phyloP scores from a whole-genome alignment of 1,140 invertebrate species.

The Drosophila ananassae region DNA sequence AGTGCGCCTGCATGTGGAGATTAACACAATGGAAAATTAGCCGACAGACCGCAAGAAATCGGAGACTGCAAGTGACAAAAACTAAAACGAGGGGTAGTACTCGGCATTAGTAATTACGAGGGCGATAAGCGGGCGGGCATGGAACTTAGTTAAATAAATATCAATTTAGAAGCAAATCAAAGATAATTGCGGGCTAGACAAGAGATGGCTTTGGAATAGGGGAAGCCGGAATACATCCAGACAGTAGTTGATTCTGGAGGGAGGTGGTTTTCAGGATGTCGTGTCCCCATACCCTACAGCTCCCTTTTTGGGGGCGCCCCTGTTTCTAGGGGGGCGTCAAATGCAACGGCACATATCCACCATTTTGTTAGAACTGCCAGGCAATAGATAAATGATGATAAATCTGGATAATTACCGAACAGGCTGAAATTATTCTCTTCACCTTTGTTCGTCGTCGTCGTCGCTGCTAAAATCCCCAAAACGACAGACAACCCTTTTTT shows the following conservation, averaged over 20 bases:
- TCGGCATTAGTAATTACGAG: neutral
- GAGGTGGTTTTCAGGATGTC: neutral
- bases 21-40: constrained; percentile 38
- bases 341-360: constrained; percentile 42
- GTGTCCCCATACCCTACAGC: neutral
- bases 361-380: constrained; percentile 46
- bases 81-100: constrained; percentile 7
- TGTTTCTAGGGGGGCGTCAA: neutral
- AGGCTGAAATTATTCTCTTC: constrained; percentile 1
- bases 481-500: constrained; percentile 8
- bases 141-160: constrained; percentile 29
- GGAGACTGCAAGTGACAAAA: constrained; percentile 19
- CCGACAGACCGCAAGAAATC: constrained; percentile 36
- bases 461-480: constrained; percentile 22
- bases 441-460: constrained; percentile 26
- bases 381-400: neutral
- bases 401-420: constrained; percentile 12
- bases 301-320: too few relatives aligned
- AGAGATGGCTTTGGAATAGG: neutral
- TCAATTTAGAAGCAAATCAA: constrained; percentile 41
- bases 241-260: neutral
- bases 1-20: constrained; percentile 20
- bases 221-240: neutral
- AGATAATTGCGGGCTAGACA: constrained; percentile 32
- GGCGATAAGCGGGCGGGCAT: constrained; percentile 6